Base-by-base conservation (phyloP, 2,888 invertebrate species). In the Cheilosia scutellata region DNA sequence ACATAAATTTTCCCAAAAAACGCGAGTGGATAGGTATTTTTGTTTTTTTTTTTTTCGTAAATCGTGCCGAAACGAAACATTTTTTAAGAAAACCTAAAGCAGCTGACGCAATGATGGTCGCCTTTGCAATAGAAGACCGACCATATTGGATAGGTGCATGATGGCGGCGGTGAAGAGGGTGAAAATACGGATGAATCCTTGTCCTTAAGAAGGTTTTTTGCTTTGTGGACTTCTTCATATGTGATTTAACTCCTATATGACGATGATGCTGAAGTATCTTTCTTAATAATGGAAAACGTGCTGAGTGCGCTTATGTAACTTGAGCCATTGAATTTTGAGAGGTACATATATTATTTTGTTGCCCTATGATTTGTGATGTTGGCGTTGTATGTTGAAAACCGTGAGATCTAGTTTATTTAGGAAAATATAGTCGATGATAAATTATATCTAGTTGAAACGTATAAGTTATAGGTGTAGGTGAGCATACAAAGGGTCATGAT, bases 1-100 rank as follows among this genome's bases (percentile, higher is more conserved):
- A 83, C 83, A 79, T 87, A 83, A 79, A 83, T 82, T 72, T 68
- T 33, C 77, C n/a, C 13, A 53, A 77, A 77, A 82, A 65, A 70
- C 63, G 37, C 53, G 16, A 47, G 44, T 31, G 57, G 66, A 37
- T 57, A 71, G 63, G 4, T 53, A 13, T 31, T 57, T 71, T 66
- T 55, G 2, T 31, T 57, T 49, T 71, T 7, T 57, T 51, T 66
- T 42, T 25, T 47, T 68, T 68, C 60, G 13, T 4, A 82, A 82
- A 74, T 82, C 82, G 82, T 82, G 84, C 76, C 68, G 76, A 68
- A 86, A 76, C 42, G 63, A 71, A 78, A 51, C 31, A 57, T 51
- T 33, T 60, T 44, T 42, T 75, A 80, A 40, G 33, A 47, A 71
- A 72, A 51, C 66, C 66, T 44, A 29, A 75, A 70, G 74, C 79